phyloP scores from a whole-genome alignment of 2,113 vertebrate species.

The Panthera tigris region DNA sequence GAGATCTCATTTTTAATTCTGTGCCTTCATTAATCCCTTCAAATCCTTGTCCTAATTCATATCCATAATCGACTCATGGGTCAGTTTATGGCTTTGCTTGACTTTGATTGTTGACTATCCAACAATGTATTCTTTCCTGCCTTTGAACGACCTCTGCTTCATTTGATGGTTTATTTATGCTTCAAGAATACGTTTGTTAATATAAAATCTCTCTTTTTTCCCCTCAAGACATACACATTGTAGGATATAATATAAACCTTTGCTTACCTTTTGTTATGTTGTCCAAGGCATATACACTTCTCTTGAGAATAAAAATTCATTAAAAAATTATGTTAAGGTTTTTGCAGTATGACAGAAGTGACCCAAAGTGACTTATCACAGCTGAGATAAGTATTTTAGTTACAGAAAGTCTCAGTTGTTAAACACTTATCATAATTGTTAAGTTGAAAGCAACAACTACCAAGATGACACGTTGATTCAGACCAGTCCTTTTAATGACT shows the following conservation, averaged over 20 bases:
- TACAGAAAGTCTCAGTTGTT: conserved; percentile 41
- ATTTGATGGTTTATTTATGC: not conserved
- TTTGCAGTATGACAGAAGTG: not conserved
- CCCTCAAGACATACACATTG: not conserved
- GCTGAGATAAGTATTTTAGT: conserved; percentile 38
- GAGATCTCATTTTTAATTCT: conserved; percentile 35
- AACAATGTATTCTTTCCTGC: not conserved
- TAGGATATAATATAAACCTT: not conserved
- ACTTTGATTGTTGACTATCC: not conserved
- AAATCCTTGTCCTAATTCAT: not conserved
- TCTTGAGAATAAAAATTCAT: conserved; percentile 28
- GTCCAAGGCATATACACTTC: conserved; percentile 25
- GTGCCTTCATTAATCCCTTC: not conserved
- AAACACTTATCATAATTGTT: conserved; percentile 55
- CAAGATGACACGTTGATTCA: conserved; percentile 49
- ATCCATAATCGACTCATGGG: not conserved
- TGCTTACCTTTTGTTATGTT: not conserved
- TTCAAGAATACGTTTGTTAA: not conserved
- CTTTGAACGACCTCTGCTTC: not conserved
- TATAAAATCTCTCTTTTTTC: conserved; percentile 33
- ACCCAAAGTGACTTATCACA: conserved; percentile 22
- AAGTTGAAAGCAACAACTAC: conserved; percentile 54
- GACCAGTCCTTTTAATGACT: conserved; percentile 57
- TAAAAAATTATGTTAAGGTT: conserved; percentile 37
- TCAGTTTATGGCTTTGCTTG: conserved; percentile 1